Percentiles rank a stretch among this genome's conserved stretches.
phyloP scores from a whole-genome alignment of 2,797 vertebrate genomes.

The Alfaro cultratus region DNA sequence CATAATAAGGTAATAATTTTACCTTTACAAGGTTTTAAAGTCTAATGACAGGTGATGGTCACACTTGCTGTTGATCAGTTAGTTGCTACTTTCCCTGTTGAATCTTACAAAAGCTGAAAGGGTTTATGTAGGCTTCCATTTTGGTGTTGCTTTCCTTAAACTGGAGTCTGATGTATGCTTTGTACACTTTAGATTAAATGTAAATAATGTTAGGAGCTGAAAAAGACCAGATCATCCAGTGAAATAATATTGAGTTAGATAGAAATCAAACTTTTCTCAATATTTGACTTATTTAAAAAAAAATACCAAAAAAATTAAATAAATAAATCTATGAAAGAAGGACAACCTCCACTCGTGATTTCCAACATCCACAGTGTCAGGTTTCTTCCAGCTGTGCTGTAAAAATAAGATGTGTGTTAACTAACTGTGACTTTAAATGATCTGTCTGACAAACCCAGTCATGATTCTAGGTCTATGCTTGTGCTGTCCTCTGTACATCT shows the following conservation, averaged over 20 bases:
- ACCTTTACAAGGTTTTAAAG: background rate
- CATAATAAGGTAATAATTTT: background rate
- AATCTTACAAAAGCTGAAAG: background rate
- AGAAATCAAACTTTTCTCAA: conserved; percentile 1
- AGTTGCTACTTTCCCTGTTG: background rate
- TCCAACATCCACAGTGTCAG: background rate
- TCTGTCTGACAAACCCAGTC: background rate
- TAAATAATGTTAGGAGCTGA: background rate
- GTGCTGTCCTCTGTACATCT: background rate
- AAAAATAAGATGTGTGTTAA: background rate
- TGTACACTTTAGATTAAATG: background rate
- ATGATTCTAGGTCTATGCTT: background rate
- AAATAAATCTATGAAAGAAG: background rate
- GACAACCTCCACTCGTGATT: background rate
- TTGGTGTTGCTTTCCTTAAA: background rate
- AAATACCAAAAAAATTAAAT: background rate
- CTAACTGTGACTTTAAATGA: background rate
- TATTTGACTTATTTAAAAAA: background rate
- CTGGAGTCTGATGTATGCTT: background rate
- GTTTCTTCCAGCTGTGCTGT: background rate
- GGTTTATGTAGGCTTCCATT: background rate
- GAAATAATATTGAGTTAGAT: background rate
- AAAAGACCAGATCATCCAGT: background rate
- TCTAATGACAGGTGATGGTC: background rate
- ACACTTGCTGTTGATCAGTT: background rate